Base-by-base conservation (phyloP, 2,113 vertebrate genomes). In the Conger conger region DNA sequence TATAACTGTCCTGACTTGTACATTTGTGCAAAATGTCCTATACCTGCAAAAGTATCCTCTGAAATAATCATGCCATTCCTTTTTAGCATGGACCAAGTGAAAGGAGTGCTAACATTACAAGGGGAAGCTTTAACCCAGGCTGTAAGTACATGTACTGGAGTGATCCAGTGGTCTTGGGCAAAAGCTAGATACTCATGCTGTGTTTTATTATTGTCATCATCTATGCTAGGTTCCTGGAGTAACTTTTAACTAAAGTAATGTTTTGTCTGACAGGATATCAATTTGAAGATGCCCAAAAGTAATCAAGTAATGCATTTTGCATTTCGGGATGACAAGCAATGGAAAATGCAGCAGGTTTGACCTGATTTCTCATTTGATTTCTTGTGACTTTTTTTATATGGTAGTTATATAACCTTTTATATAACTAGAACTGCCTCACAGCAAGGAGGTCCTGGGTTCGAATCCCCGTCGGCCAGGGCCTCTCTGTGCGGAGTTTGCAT, bases 271-370 rank as follows among this genome's bases (percentile, higher is more conserved):
- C 92, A 99, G 98, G 98, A 99, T 0, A 94, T 99, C 86, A 98
- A 97, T 91, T 93, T 99, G 87, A 99, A 99, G 92, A 95, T 97
- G 79, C 92, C 95, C 54, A 96, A 97, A 91, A 98, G 96, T 91
- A 98, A 95, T 91, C 97, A 99, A 84, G 92, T 96, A 63, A 90
- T 97, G 81, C 98, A 99, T 85, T 99, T 98, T 50, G 94, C 97
- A 36, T 99, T 99, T 93, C 95, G 98, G 73, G 98, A 99, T 54
- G 98, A 99, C 93, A 99, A 99, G 88, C 97, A 99, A 84, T 99
- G 98, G 98, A 99, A 99, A 84, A 91, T 99, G 68, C 98, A 99
- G 92, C 98, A 99, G 97, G 98, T 98, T 92, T 4, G 81, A 33
- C 7, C 30, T 68, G n/a, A 33, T 30, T 17, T 85, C 38, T 37